Conservation (phyloP, 2,888 invertebrate species). For the Odontomyia ornata region DNA sequence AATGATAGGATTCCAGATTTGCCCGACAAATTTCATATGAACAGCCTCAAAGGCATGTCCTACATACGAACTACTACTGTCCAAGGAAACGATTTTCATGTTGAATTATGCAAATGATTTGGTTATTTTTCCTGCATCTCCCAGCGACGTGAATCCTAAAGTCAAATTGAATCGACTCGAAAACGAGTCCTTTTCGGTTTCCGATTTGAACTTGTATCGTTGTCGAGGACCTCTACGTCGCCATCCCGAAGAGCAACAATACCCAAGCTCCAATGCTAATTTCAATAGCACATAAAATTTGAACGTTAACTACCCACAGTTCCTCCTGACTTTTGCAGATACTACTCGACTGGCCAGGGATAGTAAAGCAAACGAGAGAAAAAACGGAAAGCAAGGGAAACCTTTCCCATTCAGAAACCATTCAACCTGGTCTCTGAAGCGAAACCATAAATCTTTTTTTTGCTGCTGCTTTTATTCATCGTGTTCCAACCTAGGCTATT, state of each 20-base stretch:
- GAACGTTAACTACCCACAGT: constrained; percentile 31
- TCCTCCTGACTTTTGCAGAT: constrained; percentile 7
- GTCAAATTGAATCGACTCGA: constrained; percentile 1
- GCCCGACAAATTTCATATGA: background rate
- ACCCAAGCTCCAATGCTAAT: constrained; percentile 14
- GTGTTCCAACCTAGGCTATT: background rate
- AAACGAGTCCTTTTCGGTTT: background rate
- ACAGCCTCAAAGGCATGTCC: background rate
- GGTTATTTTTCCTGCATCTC: constrained; percentile 17
- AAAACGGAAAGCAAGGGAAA: background rate
- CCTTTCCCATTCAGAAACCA: constrained; percentile 24
- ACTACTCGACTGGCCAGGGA: background rate
- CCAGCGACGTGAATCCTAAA: background rate
- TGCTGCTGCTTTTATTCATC: background rate
- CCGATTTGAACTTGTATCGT: background rate
- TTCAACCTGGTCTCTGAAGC: constrained; percentile 22
- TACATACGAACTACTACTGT: background rate
- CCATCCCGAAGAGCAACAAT: constrained; percentile 18
- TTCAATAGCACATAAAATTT: constrained; percentile 39
- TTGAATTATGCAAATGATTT: constrained; percentile 35
- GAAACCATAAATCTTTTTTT: constrained; percentile 30
- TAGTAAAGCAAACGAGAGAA: background rate
- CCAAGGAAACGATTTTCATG: constrained; percentile 14
- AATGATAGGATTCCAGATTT: background rate
- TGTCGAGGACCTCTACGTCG: no score